Evolutionary conservation across 2,113 vertebrate species (phyloP).

Genomic region (Hippolais icterina): DNA sequence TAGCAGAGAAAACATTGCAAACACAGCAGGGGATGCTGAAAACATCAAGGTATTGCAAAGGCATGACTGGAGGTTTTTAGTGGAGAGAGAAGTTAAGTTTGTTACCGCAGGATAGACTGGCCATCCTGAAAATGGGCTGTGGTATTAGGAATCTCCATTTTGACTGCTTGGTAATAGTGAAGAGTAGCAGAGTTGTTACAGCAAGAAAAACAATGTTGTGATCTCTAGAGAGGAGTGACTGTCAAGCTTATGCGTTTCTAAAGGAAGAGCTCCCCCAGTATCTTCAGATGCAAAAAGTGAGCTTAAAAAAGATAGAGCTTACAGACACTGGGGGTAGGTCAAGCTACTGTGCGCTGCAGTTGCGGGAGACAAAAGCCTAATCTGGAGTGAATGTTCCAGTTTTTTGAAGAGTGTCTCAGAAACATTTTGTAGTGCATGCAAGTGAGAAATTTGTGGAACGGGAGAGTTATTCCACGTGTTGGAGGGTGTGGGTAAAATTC

Average conservation of each 20-base stretch:
- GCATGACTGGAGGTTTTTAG: not conserved
- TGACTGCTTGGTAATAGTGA: not conserved
- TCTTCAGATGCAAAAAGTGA: not conserved
- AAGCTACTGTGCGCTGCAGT: not conserved
- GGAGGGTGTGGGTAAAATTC: not conserved
- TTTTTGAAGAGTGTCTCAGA: not conserved
- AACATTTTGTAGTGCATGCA: not conserved
- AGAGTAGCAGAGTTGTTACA: not conserved
- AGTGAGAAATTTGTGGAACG: not conserved
- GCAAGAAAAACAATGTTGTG: not conserved
- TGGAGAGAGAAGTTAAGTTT: not conserved
- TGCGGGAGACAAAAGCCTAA: not conserved
- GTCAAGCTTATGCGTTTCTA: not conserved
- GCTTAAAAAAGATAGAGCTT: not conserved
- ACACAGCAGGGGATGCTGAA: not conserved
- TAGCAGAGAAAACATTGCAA: not conserved
- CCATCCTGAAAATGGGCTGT: not conserved
- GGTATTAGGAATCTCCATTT: not conserved
- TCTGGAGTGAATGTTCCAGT: not conserved
- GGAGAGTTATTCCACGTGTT: not conserved
- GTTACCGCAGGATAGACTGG: not conserved
- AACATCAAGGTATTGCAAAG: not conserved
- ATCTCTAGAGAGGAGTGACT: not conserved
- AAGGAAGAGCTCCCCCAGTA: not conserved
- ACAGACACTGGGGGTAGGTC: not conserved